Percentiles rank a stretch among this genome's conserved stretches.
These are phyloP conservation scores for Bedellia somnulentella DNA, from an alignment of 2,888 invertebrate species.

Conservation along the genomic window DNA sequence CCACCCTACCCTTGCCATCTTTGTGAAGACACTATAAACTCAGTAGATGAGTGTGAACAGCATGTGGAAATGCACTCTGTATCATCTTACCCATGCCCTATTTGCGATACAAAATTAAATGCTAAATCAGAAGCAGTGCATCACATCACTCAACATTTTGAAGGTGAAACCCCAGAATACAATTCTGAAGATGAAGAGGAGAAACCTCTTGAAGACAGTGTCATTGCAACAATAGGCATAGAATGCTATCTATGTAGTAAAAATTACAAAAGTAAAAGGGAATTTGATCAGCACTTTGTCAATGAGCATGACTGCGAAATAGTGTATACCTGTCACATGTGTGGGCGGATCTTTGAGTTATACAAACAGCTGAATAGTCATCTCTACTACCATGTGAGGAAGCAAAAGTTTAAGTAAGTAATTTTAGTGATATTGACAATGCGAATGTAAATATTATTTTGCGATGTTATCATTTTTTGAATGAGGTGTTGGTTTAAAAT, in stretches of 20 bases:
- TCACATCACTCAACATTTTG: conserved; percentile 37
- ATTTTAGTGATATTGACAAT: no score
- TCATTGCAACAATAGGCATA: conserved; percentile 41
- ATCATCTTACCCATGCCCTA: conserved; percentile 32
- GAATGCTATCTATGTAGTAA: conserved; percentile 56
- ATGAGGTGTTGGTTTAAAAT: no score
- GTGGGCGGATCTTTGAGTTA: conserved; percentile 54
- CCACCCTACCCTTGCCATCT: conserved; percentile 32
- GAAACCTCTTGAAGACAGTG: conserved; percentile 39
- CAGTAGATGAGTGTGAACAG: conserved; percentile 26
- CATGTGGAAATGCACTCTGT: conserved; percentile 35
- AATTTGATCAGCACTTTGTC: conserved; percentile 56
- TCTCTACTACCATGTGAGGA: conserved; percentile 53
- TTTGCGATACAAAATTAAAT: conserved; percentile 26
- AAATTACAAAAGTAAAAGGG: conserved; percentile 43
- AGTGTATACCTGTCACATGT: conserved; percentile 59
- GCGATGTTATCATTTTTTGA: no score
- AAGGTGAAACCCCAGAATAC: conserved; percentile 12
- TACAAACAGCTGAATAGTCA: conserved; percentile 57
- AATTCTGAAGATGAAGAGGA: not conserved
- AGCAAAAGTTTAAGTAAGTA: conserved; percentile 37
- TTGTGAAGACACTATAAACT: conserved; percentile 24
- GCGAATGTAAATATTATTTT: no score
- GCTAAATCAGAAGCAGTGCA: conserved; percentile 21
- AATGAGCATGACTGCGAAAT: conserved; percentile 34